phyloP scores from a whole-genome alignment of 1,140 invertebrate genomes.

The Probaryconus sp. region DNA sequence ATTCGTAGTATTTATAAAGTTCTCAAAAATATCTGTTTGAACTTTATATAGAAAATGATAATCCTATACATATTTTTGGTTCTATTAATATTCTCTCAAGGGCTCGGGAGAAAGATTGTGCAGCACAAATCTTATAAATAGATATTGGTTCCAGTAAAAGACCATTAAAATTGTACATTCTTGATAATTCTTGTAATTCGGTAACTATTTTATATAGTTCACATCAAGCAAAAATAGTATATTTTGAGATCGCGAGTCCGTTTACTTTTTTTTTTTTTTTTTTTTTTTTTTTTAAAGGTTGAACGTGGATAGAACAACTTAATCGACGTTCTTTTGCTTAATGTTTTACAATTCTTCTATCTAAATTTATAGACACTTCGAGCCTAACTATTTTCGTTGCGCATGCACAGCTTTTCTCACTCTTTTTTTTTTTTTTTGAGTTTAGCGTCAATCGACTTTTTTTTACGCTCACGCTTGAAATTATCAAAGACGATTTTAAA shows the following conservation, averaged over 20 bases:
- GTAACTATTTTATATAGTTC: constrained; percentile 55
- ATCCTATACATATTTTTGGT: constrained; percentile 33
- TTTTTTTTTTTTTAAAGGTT: too few relatives aligned
- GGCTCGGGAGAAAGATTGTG: constrained; percentile 49
- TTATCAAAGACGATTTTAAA: constrained; percentile 23
- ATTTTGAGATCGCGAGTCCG: constrained; percentile 36
- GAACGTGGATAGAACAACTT: constrained; percentile 24
- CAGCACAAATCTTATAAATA: constrained; percentile 21
- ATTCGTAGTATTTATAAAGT: constrained; percentile 46
- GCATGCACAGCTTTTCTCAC: constrained; percentile 72
- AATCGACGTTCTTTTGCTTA: constrained; percentile 34
- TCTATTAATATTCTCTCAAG: constrained; percentile 56
- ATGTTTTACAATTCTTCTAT: constrained; percentile 61
- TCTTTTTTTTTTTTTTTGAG: constrained; percentile 61
- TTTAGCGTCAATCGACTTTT: constrained; percentile 39
- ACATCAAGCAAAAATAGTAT: constrained; percentile 46
- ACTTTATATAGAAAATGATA: constrained; percentile 39
- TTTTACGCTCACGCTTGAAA: constrained; percentile 27
- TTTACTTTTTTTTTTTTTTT: too few relatives aligned
- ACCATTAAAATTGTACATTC: constrained; percentile 36
- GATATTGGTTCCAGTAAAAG: constrained; percentile 15
- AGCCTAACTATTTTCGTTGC: constrained; percentile 75
- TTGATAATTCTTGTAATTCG: constrained; percentile 34
- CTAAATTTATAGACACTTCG: constrained; percentile 66
- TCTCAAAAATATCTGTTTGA: constrained; percentile 39